Percentiles rank a stretch among this genome's conserved stretches.
Evolutionary conservation across 2,888 invertebrate genomes (phyloP).

Genomic region (Polydrusus pterygomalis): DNA sequence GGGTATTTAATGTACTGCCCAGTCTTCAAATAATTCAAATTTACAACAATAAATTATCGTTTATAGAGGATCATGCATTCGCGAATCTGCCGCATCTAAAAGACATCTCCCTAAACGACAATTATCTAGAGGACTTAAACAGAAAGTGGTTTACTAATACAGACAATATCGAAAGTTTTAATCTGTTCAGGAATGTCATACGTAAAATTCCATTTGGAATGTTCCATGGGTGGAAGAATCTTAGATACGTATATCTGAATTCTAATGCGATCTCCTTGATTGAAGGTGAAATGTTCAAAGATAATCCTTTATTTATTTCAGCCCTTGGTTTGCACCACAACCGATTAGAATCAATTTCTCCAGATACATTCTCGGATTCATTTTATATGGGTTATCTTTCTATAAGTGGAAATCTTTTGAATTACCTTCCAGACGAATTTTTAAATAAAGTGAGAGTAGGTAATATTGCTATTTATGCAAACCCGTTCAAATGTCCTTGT

Average conservation of each 20-base stretch:
- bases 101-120: not conserved
- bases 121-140: not conserved
- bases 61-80: not conserved
- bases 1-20: not conserved
- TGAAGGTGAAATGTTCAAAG: conserved; percentile 10
- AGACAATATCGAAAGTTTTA: not conserved
- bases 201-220: not conserved
- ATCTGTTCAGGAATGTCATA: not conserved
- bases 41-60: not conserved
- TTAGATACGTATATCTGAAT: not conserved
- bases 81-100: not conserved
- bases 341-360: not conserved
- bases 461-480: not conserved
- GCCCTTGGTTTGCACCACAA: not conserved
- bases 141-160: conserved; percentile 3
- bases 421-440: not conserved
- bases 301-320: not conserved
- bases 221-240: not conserved
- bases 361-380: not conserved
- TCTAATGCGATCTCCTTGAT: conserved; percentile 1
- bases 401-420: conserved; percentile 7
- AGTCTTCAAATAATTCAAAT: not conserved
- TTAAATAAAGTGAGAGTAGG: not conserved
- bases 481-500: conserved; percentile 5
- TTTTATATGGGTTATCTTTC: not conserved